Evolutionary conservation across 2,888 invertebrate genomes (phyloP).

Genomic region (Drosophila mettleri): DNA sequence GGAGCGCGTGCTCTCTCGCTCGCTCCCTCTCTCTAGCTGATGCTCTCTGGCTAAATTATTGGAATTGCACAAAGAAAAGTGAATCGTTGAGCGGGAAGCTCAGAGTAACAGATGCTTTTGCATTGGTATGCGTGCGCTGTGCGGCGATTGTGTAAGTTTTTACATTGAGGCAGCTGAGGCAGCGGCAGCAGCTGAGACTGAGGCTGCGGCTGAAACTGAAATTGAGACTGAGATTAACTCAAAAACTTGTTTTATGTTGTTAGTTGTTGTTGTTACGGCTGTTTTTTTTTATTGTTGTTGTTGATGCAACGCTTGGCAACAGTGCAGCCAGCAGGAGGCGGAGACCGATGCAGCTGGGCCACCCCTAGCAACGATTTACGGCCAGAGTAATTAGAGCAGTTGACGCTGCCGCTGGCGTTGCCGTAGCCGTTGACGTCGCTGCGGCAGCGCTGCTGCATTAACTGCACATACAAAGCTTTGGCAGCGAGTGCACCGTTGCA

Average conservation of each 20-base stretch:
- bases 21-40: constrained; percentile 7
- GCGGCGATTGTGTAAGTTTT: constrained; percentile 76
- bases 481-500: constrained; percentile 65
- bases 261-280: constrained; percentile 20
- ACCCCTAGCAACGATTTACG: constrained; percentile 62
- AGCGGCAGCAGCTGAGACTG: constrained; percentile 6
- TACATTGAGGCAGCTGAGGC: constrained; percentile 44
- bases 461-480: constrained; percentile 53
- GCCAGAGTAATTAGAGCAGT: constrained; percentile 73
- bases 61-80: constrained; percentile 81
- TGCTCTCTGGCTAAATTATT: constrained; percentile 58
- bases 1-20: constrained; percentile 9
- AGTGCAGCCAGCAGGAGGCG: constrained; percentile 10
- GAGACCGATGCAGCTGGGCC: constrained; percentile 10
- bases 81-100: constrained; percentile 69
- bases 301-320: constrained; percentile 58
- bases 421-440: constrained; percentile 32
- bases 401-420: constrained; percentile 46
- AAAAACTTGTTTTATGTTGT: constrained; percentile 62
- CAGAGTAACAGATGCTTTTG: constrained; percentile 31
- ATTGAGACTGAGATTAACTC: constrained; percentile 63
- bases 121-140: constrained; percentile 41
- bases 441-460: constrained; percentile 45
- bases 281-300: constrained; percentile 31
- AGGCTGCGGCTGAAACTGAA: constrained; percentile 51